Evolutionary conservation across 2,113 vertebrate species (phyloP), one percentile per base, ranked within the genome.

Genomic region (Coturnix japonica): DNA sequence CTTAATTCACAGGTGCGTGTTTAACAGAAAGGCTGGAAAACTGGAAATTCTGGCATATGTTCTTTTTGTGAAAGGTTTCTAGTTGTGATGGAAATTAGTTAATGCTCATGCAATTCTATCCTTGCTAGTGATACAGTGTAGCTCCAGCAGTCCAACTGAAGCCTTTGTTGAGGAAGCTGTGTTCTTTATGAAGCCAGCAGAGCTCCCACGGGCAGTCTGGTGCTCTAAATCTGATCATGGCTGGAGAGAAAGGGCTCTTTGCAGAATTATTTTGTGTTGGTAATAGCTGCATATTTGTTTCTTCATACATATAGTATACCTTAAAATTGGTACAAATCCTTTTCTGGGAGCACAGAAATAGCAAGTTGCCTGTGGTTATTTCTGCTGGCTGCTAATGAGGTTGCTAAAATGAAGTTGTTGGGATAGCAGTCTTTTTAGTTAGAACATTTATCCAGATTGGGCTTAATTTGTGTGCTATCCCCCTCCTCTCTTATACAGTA

Each of bases 331-430:
- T 79, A 53, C 4, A 16, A 49, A 30, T 63, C 11, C 56, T 84
- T 74, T 81, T 23, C 39, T 12, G 22, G 69, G 77, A 75, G 47
- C 16, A 60, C 57, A 81, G 71, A 81, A 89, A 49, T 37, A 72
- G 57, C 41, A 79, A 67, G 28, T 81, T 90, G 81, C 66, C 77
- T 56, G 5, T 46, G 14, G 9, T 60, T 0, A 2, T 19, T 67
- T 67, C 49, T 78, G 46, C 77, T 71, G 46, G 41, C 56, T 15
- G 51, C 28, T 26, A 9, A 8, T 44, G 19, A 23, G n/a, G 14
- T 86, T 89, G n/a, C 77, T 86, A 41, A 83, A 64, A 64, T 6
- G 19, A 37, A 4, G 82, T 90, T 49, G 57, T 31, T 76, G 81
- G 14, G 71, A 20, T 23, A 23, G 19, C 35, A 35, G 2, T 41